These are phyloP conservation scores for Gallinago nigripennis DNA, from an alignment of 2,797 vertebrate species.

Conservation along the genomic window DNA sequence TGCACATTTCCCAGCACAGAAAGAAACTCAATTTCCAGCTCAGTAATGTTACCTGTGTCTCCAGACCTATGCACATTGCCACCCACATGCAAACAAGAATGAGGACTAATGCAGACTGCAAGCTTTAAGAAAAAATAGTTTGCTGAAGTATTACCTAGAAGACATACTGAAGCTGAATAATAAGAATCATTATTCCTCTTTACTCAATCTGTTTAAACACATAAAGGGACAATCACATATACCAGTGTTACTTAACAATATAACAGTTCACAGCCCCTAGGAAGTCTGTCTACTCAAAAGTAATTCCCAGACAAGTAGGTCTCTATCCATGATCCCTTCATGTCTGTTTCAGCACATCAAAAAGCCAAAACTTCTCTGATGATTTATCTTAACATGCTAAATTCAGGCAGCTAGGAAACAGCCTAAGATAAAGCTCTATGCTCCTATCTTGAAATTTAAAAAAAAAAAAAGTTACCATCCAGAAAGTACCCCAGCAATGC, in stretches of 20 bases:
- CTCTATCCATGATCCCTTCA: not conserved
- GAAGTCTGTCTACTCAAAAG: not conserved
- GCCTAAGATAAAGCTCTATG: not conserved
- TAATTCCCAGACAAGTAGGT: not conserved
- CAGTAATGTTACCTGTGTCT: not conserved
- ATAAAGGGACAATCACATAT: not conserved
- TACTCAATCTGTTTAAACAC: not conserved
- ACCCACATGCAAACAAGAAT: not conserved
- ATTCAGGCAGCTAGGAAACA: not conserved
- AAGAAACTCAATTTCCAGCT: not conserved
- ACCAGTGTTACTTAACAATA: not conserved
- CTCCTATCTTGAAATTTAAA: not conserved
- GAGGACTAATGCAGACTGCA: not conserved
- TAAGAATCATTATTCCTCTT: not conserved
- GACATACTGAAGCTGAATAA: not conserved
- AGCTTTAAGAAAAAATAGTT: not conserved
- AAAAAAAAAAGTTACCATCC: not conserved
- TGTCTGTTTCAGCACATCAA: conserved; percentile 8
- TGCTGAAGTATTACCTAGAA: not conserved
- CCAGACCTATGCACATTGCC: not conserved
- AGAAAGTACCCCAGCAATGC: not conserved
- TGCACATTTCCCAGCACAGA: not conserved
- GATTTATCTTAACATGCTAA: not conserved
- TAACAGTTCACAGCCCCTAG: not conserved
- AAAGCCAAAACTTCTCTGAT: conserved; percentile 1